Evolutionary conservation across 92 coral and sea anemone species (phyloP).

Genomic region (Epizoanthus stellaris): DNA sequence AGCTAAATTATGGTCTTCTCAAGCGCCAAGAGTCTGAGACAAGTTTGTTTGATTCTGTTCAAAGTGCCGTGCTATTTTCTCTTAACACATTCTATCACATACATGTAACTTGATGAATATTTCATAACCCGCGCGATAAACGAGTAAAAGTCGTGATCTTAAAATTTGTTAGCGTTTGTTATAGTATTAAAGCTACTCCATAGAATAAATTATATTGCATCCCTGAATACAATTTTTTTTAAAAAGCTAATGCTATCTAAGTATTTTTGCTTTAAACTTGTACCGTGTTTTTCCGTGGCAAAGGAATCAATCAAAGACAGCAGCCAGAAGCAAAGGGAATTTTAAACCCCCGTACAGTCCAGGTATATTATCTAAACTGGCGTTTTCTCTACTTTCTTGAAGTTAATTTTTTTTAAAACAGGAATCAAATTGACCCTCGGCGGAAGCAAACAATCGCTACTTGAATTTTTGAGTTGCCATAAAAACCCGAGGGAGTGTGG

Average conservation of each 20-base stretch:
- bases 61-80: slow-evolving; percentile 16
- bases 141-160: slow-evolving; percentile 2
- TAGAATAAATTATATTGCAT: neutral
- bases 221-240: neutral
- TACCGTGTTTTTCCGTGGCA: too few species aligned
- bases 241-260: neutral
- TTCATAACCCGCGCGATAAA: slow-evolving; percentile 10
- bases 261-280: too few species aligned
- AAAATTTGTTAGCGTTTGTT: neutral
- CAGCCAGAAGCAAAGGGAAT: too few species aligned
- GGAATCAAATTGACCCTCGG: slow-evolving; percentile 2
- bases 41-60: neutral
- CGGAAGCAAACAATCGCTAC: slow-evolving; percentile 3
- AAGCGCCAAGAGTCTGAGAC: neutral
- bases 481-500: slow-evolving; percentile 28
- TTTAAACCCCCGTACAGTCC: too few species aligned
- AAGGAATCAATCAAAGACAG: too few species aligned
- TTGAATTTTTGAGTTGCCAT: slow-evolving; percentile 3
- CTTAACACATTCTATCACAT: slow-evolving; percentile 36
- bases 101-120: slow-evolving; percentile 33
- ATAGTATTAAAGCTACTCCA: too few species aligned
- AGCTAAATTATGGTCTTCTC: neutral
- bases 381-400: too few species aligned
- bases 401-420: neutral
- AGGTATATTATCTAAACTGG: too few species aligned